These are phyloP conservation scores for Hylia prasina DNA, from an alignment of 2,113 vertebrate species.

Conservation along the genomic window DNA sequence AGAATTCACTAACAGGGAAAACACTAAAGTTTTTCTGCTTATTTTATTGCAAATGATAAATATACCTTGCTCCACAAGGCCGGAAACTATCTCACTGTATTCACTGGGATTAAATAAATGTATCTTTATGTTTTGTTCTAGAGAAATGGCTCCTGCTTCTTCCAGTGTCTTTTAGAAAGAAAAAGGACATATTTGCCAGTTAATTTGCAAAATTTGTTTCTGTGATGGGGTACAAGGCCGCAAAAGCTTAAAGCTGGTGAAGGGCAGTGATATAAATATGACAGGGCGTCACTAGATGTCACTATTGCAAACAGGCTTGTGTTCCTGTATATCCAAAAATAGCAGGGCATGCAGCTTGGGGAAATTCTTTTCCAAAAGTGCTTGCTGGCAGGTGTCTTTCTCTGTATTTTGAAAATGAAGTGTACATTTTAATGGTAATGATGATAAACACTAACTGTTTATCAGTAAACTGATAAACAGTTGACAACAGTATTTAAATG, in stretches of 20 bases:
- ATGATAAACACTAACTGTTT: not conserved
- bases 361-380: not conserved
- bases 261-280: not conserved
- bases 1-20: not conserved
- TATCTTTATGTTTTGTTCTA: not conserved
- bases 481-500: not conserved
- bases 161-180: not conserved
- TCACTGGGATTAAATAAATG: not conserved
- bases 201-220: not conserved
- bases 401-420: not conserved
- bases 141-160: not conserved
- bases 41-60: not conserved
- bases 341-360: not conserved
- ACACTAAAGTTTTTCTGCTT: not conserved
- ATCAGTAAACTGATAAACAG: not conserved
- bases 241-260: not conserved
- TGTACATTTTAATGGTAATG: not conserved
- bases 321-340: not conserved
- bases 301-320: not conserved
- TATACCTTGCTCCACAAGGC: not conserved
- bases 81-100: not conserved
- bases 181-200: not conserved
- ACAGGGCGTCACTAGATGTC: not conserved
- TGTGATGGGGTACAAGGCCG: not conserved
- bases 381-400: not conserved